Evolutionary conservation across 1,140 invertebrate species (phyloP).

Genomic region (Ostrea denselamellosa): DNA sequence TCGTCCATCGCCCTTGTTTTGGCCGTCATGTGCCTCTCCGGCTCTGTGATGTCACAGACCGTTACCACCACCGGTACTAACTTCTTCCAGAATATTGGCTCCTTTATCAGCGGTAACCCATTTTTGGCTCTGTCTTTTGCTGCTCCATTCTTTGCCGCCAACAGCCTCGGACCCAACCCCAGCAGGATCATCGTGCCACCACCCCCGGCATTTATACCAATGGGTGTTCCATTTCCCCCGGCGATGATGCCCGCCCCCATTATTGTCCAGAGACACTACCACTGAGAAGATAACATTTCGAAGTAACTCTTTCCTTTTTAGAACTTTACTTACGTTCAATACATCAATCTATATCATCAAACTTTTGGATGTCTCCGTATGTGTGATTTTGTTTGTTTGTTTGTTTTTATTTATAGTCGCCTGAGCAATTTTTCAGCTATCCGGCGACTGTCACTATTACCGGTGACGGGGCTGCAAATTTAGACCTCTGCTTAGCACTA

Average conservation of each 20-base stretch:
- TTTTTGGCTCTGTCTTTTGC: neutral
- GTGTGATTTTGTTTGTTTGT: no score
- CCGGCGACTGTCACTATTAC: no score
- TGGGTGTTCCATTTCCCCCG: neutral
- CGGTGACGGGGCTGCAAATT: no score
- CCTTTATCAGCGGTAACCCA: constrained; percentile 5
- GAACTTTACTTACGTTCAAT: no score
- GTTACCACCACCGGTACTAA: neutral
- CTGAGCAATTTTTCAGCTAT: no score
- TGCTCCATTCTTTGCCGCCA: constrained; percentile 7
- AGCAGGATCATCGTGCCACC: neutral
- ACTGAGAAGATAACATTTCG: neutral
- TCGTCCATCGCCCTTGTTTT: neutral
- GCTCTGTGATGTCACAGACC: constrained; percentile 2
- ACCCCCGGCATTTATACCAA: neutral
- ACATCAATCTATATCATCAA: no score
- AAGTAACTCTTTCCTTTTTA: neutral
- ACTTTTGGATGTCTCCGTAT: no score
- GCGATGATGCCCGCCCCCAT: neutral
- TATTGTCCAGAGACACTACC: neutral
- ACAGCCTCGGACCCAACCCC: constrained; percentile 23
- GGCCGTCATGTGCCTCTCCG: constrained; percentile 4
- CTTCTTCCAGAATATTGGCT: neutral
- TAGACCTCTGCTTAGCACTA: no score
- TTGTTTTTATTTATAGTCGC: no score